Conservation (phyloP, 2,797 vertebrate species). For the Sphaeramia orbicularis region DNA sequence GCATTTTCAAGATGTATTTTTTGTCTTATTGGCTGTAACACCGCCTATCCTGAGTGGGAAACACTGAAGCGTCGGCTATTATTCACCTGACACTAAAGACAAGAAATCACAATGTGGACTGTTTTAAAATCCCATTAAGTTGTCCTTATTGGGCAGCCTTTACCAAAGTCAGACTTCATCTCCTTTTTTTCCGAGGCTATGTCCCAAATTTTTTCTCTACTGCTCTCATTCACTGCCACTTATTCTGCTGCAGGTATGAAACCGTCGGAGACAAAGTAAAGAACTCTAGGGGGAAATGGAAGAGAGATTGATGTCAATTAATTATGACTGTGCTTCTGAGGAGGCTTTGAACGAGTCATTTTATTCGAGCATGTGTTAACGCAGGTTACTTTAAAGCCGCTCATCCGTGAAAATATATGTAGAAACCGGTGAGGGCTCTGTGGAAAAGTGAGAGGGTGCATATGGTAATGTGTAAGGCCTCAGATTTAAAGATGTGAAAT, state of each 20-base stretch:
- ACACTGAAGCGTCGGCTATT: neutral
- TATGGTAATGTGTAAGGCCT: no score
- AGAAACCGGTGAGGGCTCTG: neutral
- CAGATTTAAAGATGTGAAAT: no score
- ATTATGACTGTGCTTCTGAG: slow-evolving; percentile 17
- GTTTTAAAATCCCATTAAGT: slow-evolving; percentile 36
- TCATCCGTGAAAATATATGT: slow-evolving; percentile 11
- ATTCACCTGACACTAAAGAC: neutral
- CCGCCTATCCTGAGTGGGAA: neutral
- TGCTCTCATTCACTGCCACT: slow-evolving; percentile 18
- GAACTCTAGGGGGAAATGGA: neutral
- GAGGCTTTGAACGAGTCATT: slow-evolving; percentile 16
- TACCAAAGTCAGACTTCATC: slow-evolving; percentile 37
- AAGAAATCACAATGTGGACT: slow-evolving; percentile 8
- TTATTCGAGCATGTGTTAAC: slow-evolving; percentile 11
- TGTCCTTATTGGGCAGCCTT: slow-evolving; percentile 35
- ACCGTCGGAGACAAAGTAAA: slow-evolving; percentile 6
- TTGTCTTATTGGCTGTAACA: neutral
- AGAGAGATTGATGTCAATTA: slow-evolving; percentile 1
- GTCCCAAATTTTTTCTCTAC: slow-evolving; percentile 35
- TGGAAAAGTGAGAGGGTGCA: no score
- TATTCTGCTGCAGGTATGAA: slow-evolving; percentile 21
- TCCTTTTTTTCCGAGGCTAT: slow-evolving; percentile 36
- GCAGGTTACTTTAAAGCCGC: neutral
- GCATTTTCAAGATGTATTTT: no score